Conservation (phyloP, 2,888 invertebrate genomes). For the Agrotis clavis region DNA sequence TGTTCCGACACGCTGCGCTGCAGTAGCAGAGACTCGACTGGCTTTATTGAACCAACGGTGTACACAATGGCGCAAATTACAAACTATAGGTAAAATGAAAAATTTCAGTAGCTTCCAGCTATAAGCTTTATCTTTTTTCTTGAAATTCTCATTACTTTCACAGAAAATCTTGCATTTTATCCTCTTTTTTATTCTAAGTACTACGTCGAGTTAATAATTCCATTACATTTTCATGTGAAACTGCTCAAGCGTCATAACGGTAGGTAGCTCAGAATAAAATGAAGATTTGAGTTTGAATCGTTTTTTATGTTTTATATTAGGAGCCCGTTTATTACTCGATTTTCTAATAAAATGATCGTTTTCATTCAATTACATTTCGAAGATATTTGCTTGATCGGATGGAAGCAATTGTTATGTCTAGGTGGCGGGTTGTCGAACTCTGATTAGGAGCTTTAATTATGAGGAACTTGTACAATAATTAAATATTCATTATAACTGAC, state of each 20-base stretch:
- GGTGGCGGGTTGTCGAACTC: constrained; percentile 7
- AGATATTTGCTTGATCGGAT: constrained; percentile 37
- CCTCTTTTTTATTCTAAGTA: constrained; percentile 14
- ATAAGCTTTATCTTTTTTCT: not conserved
- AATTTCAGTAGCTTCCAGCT: not conserved
- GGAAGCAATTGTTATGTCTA: constrained; percentile 30
- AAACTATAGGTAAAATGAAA: not conserved
- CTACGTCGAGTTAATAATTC: constrained; percentile 38
- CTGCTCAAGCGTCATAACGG: constrained; percentile 30
- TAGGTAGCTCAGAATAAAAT: constrained; percentile 41
- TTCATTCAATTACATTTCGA: constrained; percentile 42
- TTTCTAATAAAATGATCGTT: constrained; percentile 44
- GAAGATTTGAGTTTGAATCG: constrained; percentile 43
- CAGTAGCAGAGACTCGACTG: too few species aligned
- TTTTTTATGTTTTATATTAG: constrained; percentile 37
- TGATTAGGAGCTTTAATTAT: constrained; percentile 16
- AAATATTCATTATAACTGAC: not conserved
- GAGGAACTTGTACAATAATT: not conserved
- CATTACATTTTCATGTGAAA: constrained; percentile 41
- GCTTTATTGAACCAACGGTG: not conserved
- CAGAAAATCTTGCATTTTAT: not conserved
- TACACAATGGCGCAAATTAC: not conserved
- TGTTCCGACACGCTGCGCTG: too few species aligned
- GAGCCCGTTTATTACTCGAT: constrained; percentile 35
- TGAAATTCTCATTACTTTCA: not conserved